These are phyloP conservation scores for Stomorhina lunata DNA, from an alignment of 2,888 invertebrate genomes.

Conservation along the genomic window DNA sequence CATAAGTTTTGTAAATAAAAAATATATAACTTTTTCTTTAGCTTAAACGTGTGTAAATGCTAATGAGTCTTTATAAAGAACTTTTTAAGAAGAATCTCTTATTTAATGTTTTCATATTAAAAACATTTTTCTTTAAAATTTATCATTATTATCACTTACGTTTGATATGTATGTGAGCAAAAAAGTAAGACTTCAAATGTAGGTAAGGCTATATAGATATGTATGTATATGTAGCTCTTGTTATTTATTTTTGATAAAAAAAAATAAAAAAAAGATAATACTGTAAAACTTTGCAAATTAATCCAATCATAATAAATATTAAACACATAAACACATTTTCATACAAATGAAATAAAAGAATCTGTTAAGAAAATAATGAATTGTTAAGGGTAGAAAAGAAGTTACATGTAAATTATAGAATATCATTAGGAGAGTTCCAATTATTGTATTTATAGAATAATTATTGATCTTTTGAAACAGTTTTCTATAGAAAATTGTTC, in stretches of 20 bases:
- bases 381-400: slow-evolving; percentile 4
- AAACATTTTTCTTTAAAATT: slow-evolving; percentile 34
- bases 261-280: slow-evolving; percentile 44
- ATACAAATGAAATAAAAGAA: background rate
- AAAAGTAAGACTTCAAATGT: slow-evolving; percentile 24
- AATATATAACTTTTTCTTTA: background rate
- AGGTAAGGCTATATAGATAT: no score
- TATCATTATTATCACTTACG: slow-evolving; percentile 42
- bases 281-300: slow-evolving; percentile 61
- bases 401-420: slow-evolving; percentile 50
- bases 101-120: slow-evolving; percentile 21
- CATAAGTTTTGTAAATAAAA: background rate
- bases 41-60: slow-evolving; percentile 7
- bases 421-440: background rate
- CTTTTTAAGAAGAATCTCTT: background rate
- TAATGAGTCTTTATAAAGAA: slow-evolving; percentile 31
- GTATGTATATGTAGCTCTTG: background rate
- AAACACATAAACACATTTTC: background rate
- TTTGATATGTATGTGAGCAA: slow-evolving; percentile 5
- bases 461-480: background rate
- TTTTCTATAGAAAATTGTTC: no score
- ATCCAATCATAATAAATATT: slow-evolving; percentile 57
- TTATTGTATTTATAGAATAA: background rate
- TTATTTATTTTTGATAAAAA: background rate
- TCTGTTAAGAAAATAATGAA: background rate